These are phyloP conservation scores for Heliornis fulica DNA, from an alignment of 2,113 vertebrate genomes.

Conservation along the genomic window DNA sequence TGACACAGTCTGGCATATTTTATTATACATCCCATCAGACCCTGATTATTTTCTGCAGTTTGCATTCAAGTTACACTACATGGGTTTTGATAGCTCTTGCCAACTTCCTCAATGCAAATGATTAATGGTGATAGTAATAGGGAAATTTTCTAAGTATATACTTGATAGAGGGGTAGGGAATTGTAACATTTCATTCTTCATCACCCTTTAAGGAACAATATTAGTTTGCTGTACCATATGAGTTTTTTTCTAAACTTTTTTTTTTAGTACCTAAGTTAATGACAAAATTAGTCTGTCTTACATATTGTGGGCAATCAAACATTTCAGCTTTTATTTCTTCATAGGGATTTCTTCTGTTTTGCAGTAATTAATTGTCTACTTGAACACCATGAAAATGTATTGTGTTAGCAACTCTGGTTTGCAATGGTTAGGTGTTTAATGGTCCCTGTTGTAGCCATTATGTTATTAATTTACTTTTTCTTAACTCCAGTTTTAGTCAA, in stretches of 20 bases:
- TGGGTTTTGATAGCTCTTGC: conserved; percentile 68
- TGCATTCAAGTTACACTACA: conserved; percentile 61
- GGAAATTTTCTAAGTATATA: conserved; percentile 47
- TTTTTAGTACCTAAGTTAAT: neutral
- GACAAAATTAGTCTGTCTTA: neutral
- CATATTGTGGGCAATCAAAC: neutral
- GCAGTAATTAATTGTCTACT: conserved; percentile 10
- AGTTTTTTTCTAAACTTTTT: conserved; percentile 45
- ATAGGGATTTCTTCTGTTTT: neutral
- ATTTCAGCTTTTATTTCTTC: conserved; percentile 11
- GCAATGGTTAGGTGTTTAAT: neutral
- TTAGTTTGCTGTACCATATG: conserved; percentile 33
- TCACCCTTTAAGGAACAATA: conserved; percentile 52
- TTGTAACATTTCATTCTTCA: conserved; percentile 59
- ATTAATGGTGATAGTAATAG: conserved; percentile 63
- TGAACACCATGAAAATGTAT: neutral
- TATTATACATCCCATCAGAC: conserved; percentile 66
- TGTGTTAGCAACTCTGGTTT: neutral
- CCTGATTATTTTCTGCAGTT: conserved; percentile 71
- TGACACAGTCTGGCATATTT: conserved; percentile 73
- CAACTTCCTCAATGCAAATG: conserved; percentile 62
- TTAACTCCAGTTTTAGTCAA: neutral
- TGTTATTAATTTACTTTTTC: neutral
- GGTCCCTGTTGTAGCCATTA: neutral
- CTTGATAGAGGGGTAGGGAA: conserved; percentile 39